A percentile compares a stretch with the other conserved stretches of the same genome.
Conservation (phyloP, 2,797 vertebrate species). For the Chaetodon trifasciatus region DNA sequence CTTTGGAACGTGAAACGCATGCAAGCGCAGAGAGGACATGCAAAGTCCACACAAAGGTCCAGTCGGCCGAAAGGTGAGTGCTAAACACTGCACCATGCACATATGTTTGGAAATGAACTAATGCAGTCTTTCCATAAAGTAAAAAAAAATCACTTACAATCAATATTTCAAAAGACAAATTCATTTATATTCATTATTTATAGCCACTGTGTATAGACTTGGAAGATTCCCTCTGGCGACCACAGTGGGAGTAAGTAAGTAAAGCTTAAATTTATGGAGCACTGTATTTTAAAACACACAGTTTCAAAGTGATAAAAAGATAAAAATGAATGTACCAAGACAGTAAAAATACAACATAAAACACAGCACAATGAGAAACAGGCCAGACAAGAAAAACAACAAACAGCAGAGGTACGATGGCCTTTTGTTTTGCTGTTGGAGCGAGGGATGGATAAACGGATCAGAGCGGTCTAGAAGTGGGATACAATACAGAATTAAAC, state of each 20-base stretch:
- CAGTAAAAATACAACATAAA: no score
- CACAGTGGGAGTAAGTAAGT: not conserved
- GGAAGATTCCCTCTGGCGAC: not conserved
- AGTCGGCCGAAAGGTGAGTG: not conserved
- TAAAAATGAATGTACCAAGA: no score
- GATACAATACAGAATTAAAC: no score
- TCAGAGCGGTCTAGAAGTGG: no score
- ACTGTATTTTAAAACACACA: no score
- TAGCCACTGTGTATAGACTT: not conserved
- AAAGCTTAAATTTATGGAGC: no score
- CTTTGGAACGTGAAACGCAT: not conserved
- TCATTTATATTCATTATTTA: not conserved
- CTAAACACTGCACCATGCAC: not conserved
- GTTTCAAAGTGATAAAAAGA: no score
- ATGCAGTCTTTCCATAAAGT: not conserved
- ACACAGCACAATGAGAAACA: no score
- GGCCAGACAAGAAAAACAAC: no score
- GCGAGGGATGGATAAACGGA: no score
- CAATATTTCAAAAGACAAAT: not conserved
- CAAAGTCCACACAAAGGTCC: not conserved
- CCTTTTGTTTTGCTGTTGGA: no score
- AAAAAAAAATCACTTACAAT: not conserved
- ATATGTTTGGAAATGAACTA: not conserved
- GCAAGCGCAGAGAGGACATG: not conserved
- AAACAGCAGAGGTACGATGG: no score